Base-by-base conservation (phyloP, 2,797 vertebrate species). In the Anniella stebbinsi region DNA sequence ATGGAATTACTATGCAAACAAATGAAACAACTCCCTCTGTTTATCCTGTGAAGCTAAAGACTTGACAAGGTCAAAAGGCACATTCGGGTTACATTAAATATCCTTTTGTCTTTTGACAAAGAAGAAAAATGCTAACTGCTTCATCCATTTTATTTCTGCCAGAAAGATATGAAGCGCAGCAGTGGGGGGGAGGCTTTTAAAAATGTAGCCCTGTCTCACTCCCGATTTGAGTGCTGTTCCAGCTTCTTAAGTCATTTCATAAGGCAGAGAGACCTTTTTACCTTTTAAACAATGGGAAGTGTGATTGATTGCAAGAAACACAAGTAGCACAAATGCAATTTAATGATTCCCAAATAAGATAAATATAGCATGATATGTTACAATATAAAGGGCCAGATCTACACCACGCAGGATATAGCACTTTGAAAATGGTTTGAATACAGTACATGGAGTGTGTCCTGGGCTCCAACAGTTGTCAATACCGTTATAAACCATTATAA, bases 151-250 rank as follows among this genome's bases (percentile, higher is more conserved):
- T 80, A 28, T 86, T 66, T 75, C 36, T 28, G 36, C 33, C 3
- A 1, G 2, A 28, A 60, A 4, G 36, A 73, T 38, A 33, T 73
- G 51, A 84, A 33, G 21, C 5, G 33, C 83, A 60, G 54, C 18
- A 92, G 67, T 4, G 85, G 11, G 63, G 51, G 85, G 8, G 63
- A 88, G 88, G 73, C 66, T 88, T 23, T 86, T 86, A 77, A 90
- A 72, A 86, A 80, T 41, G 9, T 30, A 17, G 8, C 21, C 82
- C 13, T 17, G 9, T 45, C 80, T 82, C 28, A 4, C 21, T 72
- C 18, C 67, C 30, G 5, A 82, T 60, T 80, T 21, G 41, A 63
- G 36, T 38, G 60, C 36, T 38, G 23, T 33, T 41, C 57, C 73
- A 30, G 21, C 36, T 30, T 72, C 25, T 45, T n/a, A 57, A 57